These are phyloP conservation scores for Dreissena rostriformis DNA, from an alignment of 1,140 invertebrate genomes.

Conservation along the genomic window DNA sequence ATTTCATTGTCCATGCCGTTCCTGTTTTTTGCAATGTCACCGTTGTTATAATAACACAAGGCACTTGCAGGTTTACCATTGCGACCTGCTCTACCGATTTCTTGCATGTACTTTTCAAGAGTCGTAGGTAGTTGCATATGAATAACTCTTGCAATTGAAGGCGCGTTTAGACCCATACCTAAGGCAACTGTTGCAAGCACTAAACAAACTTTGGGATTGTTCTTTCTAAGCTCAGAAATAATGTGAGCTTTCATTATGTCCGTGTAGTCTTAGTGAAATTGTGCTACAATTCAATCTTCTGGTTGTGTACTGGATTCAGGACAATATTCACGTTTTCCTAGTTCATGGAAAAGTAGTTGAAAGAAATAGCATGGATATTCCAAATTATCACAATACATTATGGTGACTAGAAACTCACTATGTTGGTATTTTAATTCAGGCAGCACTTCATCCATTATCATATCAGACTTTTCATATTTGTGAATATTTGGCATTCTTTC, in stretches of 20 bases:
- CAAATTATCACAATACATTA: constrained; percentile 53
- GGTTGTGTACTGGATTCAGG: constrained; percentile 34
- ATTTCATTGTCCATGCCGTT: constrained; percentile 37
- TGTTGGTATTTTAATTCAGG: constrained; percentile 20
- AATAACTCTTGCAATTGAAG: constrained; percentile 49
- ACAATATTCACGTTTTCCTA: constrained; percentile 36
- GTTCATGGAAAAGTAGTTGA: constrained; percentile 29
- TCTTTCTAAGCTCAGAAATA: constrained; percentile 45
- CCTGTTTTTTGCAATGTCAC: constrained; percentile 49
- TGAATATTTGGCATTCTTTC: constrained; percentile 41
- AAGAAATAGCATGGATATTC: constrained; percentile 58
- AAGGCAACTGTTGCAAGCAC: constrained; percentile 64
- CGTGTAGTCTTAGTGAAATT: constrained; percentile 56
- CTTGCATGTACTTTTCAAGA: constrained; percentile 61
- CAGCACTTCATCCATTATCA: constrained; percentile 12
- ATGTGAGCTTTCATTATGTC: constrained; percentile 51
- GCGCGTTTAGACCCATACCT: constrained; percentile 61
- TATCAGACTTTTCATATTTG: constrained; percentile 56
- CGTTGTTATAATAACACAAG: constrained; percentile 57
- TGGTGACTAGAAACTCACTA: constrained; percentile 47
- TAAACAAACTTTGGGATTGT: constrained; percentile 51
- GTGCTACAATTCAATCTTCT: constrained; percentile 58
- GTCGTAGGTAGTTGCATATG: constrained; percentile 56
- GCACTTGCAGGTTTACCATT: constrained; percentile 51
- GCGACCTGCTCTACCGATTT: constrained; percentile 57